Evolutionary conservation across 2,113 vertebrate genomes (phyloP).

Genomic region (Sardina pilchardus): DNA sequence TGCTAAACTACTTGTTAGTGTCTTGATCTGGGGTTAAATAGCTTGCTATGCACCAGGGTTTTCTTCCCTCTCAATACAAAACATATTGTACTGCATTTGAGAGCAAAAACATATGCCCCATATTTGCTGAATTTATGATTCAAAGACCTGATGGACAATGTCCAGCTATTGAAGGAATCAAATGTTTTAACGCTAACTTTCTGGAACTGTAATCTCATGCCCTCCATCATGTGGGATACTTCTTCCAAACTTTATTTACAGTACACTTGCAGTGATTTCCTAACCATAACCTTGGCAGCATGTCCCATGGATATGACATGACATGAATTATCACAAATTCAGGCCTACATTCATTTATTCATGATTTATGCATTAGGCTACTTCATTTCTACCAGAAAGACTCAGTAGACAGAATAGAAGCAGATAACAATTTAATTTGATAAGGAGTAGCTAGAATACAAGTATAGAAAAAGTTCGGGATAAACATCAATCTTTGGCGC

Average conservation of each 20-base stretch:
- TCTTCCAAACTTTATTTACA: neutral
- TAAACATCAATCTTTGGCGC: too few relatives aligned
- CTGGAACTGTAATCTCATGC: neutral
- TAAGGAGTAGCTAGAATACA: too few relatives aligned
- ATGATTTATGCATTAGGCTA: too few relatives aligned
- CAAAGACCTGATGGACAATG: neutral
- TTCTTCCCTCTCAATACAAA: neutral
- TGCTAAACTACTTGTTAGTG: neutral
- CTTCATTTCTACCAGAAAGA: too few relatives aligned
- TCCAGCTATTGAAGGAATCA: neutral
- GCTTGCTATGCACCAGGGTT: neutral
- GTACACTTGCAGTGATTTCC: neutral
- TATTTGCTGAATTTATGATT: neutral
- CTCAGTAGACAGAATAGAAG: too few relatives aligned
- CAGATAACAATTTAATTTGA: too few relatives aligned
- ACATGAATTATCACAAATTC: too few relatives aligned
- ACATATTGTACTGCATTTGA: neutral
- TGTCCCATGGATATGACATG: neutral
- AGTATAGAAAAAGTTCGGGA: too few relatives aligned
- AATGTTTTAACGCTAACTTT: neutral
- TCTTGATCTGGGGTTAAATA: neutral
- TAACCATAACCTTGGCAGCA: neutral
- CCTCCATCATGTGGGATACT: neutral
- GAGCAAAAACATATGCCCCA: neutral
- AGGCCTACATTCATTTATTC: too few relatives aligned